Evolutionary conservation across 2,888 invertebrate genomes (phyloP).

Genomic region (Electrophaes corylata): DNA sequence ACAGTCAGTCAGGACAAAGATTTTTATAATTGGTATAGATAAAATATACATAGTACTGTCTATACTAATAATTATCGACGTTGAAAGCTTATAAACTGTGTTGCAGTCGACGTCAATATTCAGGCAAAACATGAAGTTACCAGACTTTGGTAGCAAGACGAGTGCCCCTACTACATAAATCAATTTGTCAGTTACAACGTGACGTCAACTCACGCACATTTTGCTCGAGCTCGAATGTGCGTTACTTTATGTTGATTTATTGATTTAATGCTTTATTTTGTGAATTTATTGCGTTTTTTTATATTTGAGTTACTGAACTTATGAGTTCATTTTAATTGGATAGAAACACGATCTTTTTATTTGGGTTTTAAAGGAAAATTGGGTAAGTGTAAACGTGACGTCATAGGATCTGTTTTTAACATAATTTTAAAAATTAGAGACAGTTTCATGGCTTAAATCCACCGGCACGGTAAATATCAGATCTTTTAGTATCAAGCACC

Average conservation of each 20-base stretch:
- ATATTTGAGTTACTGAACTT: slow-evolving; percentile 5
- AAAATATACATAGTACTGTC: no score
- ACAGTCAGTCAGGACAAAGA: no score
- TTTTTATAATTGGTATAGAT: no score
- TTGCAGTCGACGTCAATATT: slow-evolving; percentile 47
- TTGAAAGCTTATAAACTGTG: slow-evolving; percentile 33
- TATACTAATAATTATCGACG: no score
- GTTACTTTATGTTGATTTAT: slow-evolving; percentile 38
- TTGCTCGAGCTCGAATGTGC: slow-evolving; percentile 32
- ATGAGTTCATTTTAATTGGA: not conserved
- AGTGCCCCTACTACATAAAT: slow-evolving; percentile 67
- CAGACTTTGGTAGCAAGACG: slow-evolving; percentile 36
- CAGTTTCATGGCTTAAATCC: no score
- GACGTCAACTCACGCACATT: slow-evolving; percentile 58
- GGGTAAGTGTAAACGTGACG: no score
- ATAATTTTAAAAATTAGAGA: no score
- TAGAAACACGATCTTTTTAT: not conserved
- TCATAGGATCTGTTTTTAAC: no score
- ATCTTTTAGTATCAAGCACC: no score
- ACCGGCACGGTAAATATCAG: no score
- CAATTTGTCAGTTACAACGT: slow-evolving; percentile 76
- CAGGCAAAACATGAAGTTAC: slow-evolving; percentile 59
- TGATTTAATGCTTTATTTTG: slow-evolving; percentile 36
- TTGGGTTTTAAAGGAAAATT: not conserved
- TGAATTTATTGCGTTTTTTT: slow-evolving; percentile 32